Base-by-base conservation (phyloP, 2,888 invertebrate species). In the Pimpla rufipes region DNA sequence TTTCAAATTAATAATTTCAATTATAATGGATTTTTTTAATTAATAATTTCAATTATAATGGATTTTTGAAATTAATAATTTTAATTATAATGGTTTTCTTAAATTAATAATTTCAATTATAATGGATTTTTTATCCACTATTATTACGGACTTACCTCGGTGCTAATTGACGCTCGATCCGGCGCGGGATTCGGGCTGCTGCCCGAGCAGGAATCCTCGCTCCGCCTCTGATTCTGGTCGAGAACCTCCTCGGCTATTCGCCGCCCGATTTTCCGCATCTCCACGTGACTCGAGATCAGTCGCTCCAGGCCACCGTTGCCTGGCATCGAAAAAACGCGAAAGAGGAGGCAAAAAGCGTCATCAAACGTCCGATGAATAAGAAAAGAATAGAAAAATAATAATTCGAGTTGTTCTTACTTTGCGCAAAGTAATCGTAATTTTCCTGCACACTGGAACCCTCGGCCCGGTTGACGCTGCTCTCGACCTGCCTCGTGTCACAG, bases 201-300 rank as follows among this genome's bases (percentile, higher is more conserved):
- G n/a, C 92, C 94, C 21, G 94, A 92, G 42, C 95, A 94, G 0
- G 94, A 94, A 79, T 94, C 94, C 70, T 94, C 94, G 45, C 93
- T 93, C 82, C 94, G 93, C 87, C 94, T 93, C 88, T 95, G 95
- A 89, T 96, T 95, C 13, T 40, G 62, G 87, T 95, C 95, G 87
- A 96, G 91, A 66, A 96, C 96, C 92, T 97, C 96, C 87, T 97
- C 97, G 0, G 97, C 97, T 89, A 98, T 97, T 92, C 97, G 96
- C 76, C 96, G 95, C 8, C 98, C 97, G 86, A 98, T 97, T 94
- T 97, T 97, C 91, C 97, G 97, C 57, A 97, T 97, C 93, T 97
- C 97, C 76, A 97, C 95, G 88, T 97, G 96, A 80, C 96, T 96
- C 88, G 96, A 96, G 87, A 97, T 96, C 87, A 96, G 93, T 85